Evolutionary conservation across 1,140 invertebrate species (phyloP), one percentile per base, ranked within the genome.

Genomic region (Bombus impatiens): DNA sequence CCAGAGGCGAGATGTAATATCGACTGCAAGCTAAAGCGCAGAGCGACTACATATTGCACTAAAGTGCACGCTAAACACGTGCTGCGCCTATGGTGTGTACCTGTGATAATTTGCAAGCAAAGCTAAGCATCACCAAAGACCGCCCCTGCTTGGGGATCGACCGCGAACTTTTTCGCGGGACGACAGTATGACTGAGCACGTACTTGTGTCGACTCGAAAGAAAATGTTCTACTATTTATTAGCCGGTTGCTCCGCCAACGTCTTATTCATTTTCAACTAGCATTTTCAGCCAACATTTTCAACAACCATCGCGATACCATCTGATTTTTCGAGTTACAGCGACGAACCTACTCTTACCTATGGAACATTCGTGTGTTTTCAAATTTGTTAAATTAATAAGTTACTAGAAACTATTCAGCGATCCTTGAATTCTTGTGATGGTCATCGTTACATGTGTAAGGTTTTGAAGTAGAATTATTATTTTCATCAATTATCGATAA

Each of bases 1-100:
- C 87, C 85, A 79, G 88, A 89, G 84, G 88, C 88, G 87, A 87
- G 77, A 72, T 25, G 87, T 88, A 89, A 86, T 88, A 84, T 88
- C 87, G 87, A 72, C 84, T 76, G 84, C 71, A 70, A 89, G 80
- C 76, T 59, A 65, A 75, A 78, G 65, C n/a, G 37, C 37, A 78
- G 76, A 74, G 44, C 40, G 65, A 65, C 65, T 79, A 74, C 79
- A 67, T 72, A 79, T 71, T 83, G 78, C 82, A 44, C 47, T 86
- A 75, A 86, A 78, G 80, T 65, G 83, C 57, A 59, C 67, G 72
- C 83, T 75, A 88, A 83, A 88, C 72, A 80, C 47, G 79, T 59
- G 78, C 37, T 59, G 59, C 62, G 82, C 78, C 86, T 88, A 88
- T 86, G 87, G 37, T 78, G 75, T 88, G 74, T 68, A 65, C 75